Evolutionary conservation across 2,797 vertebrate genomes (phyloP), one percentile per base, ranked within the genome.

Genomic region (Rhinella marina): DNA sequence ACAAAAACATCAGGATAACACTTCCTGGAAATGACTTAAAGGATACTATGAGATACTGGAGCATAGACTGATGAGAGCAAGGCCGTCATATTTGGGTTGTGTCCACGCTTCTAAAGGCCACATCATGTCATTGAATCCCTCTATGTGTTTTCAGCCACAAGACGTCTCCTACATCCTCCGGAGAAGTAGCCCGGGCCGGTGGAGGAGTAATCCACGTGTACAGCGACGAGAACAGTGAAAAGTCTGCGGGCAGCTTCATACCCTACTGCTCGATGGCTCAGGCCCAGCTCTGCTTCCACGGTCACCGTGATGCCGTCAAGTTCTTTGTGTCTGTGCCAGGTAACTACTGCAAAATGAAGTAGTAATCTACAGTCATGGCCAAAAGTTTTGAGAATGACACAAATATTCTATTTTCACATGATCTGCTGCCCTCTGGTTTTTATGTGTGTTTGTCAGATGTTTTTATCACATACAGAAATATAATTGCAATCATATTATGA

Each of bases 181-280:
- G 93, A 75, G 93, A 97, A 90, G 96, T 97, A 56, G 93, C 93
- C 78, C 96, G 97, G 3, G 95, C 97, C 0, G 94, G 97, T 0
- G 94, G 97, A 0, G 98, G 98, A 0, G 92, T 99, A 91, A 99
- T 99, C 92, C 98, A 98, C 0, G 97, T 99, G 81, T 99, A 99
- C 0, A 96, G 97, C 0, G 97, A 98, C 2, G 97, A 99, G 83
- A 94, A 93, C 93, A 96, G 96, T 0, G 98, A 99, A 94, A 98
- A 96, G 91, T 95, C 96, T 9, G 96, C 95, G 27, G 97, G 97
- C 91, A 98, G 98, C 92, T 99, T 99, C 93, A 99, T 99, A 92
- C 98, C 98, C 0, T 99, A 99, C 94, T 99, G 98, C 93, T 99
- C 98, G 84, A 99, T 99, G 98, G 98, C 98, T 0, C 98, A 99